phyloP scores from a whole-genome alignment of 2,113 vertebrate species.

The Anoplopoma fimbria region DNA sequence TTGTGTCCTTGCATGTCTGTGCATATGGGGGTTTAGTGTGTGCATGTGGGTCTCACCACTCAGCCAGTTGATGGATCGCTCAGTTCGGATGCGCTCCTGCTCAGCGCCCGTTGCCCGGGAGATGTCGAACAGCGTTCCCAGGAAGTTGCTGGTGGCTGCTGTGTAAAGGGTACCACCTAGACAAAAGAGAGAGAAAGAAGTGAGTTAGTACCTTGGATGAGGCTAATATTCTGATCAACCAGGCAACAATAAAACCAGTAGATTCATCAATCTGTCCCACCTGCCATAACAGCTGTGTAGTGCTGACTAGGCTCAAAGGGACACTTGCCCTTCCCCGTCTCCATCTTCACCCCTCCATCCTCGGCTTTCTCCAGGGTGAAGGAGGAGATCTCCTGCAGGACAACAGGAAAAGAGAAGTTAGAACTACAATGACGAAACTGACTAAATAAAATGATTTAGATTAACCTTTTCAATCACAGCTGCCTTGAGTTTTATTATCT shows the following conservation, averaged over 20 bases:
- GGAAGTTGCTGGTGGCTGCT: constrained; percentile 90
- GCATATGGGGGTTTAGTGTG: background rate
- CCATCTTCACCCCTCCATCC: constrained; percentile 80
- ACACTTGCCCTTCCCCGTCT: constrained; percentile 90
- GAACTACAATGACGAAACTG: background rate
- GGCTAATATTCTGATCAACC: background rate
- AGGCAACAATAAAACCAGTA: background rate
- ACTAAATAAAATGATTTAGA: background rate
- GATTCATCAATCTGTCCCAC: constrained; percentile 46
- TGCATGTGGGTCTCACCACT: constrained; percentile 81
- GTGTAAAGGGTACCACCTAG: constrained; percentile 87
- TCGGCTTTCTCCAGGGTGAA: constrained; percentile 84
- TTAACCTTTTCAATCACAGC: background rate
- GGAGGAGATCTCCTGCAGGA: constrained; percentile 82
- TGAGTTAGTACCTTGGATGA: background rate
- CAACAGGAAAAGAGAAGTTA: background rate
- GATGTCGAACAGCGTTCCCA: constrained; percentile 89
- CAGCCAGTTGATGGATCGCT: constrained; percentile 88
- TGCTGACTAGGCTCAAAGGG: constrained; percentile 91
- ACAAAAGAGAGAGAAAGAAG: background rate
- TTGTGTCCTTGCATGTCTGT: background rate
- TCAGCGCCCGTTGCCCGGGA: constrained; percentile 85
- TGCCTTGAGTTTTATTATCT: background rate
- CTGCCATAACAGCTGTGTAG: constrained; percentile 90
- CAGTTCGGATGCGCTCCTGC: constrained; percentile 88